Base-by-base conservation (phyloP, 2,797 vertebrate genomes). In the Ibycter americanus region DNA sequence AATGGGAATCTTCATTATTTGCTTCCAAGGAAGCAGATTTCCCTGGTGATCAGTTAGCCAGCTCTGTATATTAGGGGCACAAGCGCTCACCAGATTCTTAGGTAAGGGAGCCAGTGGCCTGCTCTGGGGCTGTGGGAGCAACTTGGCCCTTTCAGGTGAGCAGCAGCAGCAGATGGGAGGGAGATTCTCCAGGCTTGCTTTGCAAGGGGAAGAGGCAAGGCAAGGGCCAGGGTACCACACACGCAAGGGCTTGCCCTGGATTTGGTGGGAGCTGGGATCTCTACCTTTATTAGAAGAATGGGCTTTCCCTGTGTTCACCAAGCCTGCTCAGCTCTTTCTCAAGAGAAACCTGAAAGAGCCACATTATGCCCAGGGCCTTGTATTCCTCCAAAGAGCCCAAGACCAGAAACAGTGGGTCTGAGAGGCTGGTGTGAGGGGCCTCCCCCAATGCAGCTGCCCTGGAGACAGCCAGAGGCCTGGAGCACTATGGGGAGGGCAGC, bases 1-100 rank as follows among this genome's bases (percentile, higher is more conserved):
- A n/a, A 5, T 61, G 18, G 34, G 36, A 86, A 23, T 68, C 40
- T 86, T 89, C 73, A 47, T 55, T 59, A 66, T 47, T 80, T 87
- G 32, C 86, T 93, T 96, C 78, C 62, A 73, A 91, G 32, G 59
- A 93, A 68, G 36, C 29, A 93, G 84, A 91, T 85, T 96, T 44
- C 54, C 46, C 27, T 6, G 18, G 52, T 66, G 58, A 77, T 55
- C 54, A 79, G n/a, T 44, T 6, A 10, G 42, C 46, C 42, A 76
- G 55, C 38, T 76, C 65, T 42, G 40, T 7, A 6, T 36, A 34
- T 44, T 32, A 89, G 58, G 56, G 83, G 47, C 66, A 77, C 17
- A 83, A 71, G 38, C 6, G 55, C 29, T 84, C 52, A 76, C 31
- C 52, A 91, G 68, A 79, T 40, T 62, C 55, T 77, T 21, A 29